Evolutionary conservation across 1,140 invertebrate genomes (phyloP), one percentile per base, ranked within the genome.

Genomic region (Nephotettix cincticeps): DNA sequence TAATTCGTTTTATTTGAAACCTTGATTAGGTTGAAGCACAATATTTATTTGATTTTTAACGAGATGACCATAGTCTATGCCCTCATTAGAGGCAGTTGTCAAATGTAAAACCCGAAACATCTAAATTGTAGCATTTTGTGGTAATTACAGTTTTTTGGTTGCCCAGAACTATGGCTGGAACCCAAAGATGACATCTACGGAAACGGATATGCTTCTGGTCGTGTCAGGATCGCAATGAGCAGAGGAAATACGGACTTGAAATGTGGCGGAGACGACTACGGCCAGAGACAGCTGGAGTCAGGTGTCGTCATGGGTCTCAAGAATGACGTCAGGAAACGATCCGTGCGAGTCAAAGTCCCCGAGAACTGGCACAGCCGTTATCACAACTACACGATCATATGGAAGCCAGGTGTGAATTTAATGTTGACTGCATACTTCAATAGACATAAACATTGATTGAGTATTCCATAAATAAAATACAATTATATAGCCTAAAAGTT

Each of bases 381-480:
- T 75, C 88, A 90, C 67, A 77, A 81, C 0, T 91, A 87, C 73
- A 80, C 81, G 1, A 72, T 89, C 0, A 78, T 82, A 11, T 91
- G 90, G 90, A 83, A 79, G 61, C 84, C 84, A 76, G 83, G 85
- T 86, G 79, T 73, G 32, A 61, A 36, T 36, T n/a, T n/a, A n/a
- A n/a, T n/a, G n/a, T n/a, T n/a, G n/a, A n/a, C n/a, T n/a, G n/a
- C n/a, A n/a, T n/a, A n/a, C n/a, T n/a, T n/a, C n/a, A n/a, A n/a
- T n/a, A n/a, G n/a, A n/a, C n/a, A n/a, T n/a, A n/a, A n/a, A n/a
- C n/a, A n/a, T n/a, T n/a, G n/a, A n/a, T n/a, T n/a, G n/a, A n/a
- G n/a, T n/a, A n/a, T n/a, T n/a, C n/a, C n/a, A n/a, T n/a, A n/a
- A n/a, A n/a, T n/a, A n/a, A n/a, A n/a, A n/a, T n/a, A n/a, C n/a